Base-by-base conservation (phyloP, 2,113 vertebrate species). In the Corythaeola cristata region DNA sequence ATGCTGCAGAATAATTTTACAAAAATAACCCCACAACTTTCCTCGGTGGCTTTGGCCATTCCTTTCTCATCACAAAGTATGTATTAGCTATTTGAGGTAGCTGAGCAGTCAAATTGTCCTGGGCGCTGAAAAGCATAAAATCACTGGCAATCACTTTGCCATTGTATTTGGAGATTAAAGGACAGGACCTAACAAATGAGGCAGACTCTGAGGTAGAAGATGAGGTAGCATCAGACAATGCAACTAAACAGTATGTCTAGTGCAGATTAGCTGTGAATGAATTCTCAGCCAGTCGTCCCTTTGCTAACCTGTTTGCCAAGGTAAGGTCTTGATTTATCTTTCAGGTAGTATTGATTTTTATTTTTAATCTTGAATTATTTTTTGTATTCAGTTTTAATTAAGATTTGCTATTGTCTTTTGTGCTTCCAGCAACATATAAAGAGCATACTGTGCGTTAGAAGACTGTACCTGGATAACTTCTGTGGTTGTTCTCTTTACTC, bases 91-190 rank as follows among this genome's bases (percentile, higher is more conserved):
- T 81, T 80, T 81, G 79, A 92, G 68, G 18, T 55, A 75, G 39
- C 2, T 81, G 56, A 73, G 44, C 45, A 77, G 60, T 19, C 26
- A 22, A 15, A 30, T 94, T 95, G 79, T 90, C 83, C 88, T 67
- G 79, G 24, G 52, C 71, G 58, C 59, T 67, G 60, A 83, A 93
- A 76, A 86, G 63, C 52, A 64, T 32, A 58, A 90, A 93, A 90
- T 93, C 66, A 64, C 30, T 64, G 60, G 64, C 73, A 92, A 86
- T 95, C 90, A 75, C 44, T 92, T 86, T 59, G 33, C 68, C 27
- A 75, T 92, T 95, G 85, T 95, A 84, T 81, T 71, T 71, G 69
- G 55, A 72, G 60, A 75, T 35, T 74, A 52, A 90, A 87, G 71
- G 64, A 78, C 35, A 81, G 44, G 72, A 77, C 50, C 33, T 90